Evolutionary conservation across 2,113 vertebrate genomes (phyloP).

Genomic region (Urocolius indicus): DNA sequence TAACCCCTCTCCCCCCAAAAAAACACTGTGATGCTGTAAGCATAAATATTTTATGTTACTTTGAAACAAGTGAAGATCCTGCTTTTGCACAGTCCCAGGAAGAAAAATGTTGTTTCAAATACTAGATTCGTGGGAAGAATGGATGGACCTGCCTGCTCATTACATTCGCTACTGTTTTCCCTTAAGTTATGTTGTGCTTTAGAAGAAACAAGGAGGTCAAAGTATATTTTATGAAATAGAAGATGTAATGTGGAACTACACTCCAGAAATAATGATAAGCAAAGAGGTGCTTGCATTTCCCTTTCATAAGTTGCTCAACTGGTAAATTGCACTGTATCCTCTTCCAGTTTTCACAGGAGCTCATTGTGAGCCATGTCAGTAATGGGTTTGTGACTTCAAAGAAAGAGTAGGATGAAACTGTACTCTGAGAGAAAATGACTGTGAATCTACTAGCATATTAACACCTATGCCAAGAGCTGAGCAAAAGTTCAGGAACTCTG

Average conservation of each 20-base stretch:
- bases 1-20: neutral
- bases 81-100: neutral
- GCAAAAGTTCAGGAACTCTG: neutral
- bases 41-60: neutral
- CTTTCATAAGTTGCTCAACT: neutral
- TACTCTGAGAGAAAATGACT: neutral
- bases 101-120: neutral
- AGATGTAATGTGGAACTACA: neutral
- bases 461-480: neutral
- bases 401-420: neutral
- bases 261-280: neutral
- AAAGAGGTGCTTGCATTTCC: neutral
- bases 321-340: neutral
- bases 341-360: neutral
- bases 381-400: neutral
- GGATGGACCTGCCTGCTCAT: neutral
- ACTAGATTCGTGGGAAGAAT: neutral
- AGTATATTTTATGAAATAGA: neutral
- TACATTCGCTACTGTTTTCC: neutral
- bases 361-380: neutral
- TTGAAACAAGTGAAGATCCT: neutral
- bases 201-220: neutral
- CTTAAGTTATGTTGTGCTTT: neutral
- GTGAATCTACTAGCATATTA: neutral
- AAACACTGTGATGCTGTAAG: neutral